A percentile compares a stretch with the other conserved stretches of the same genome.
phyloP scores from a whole-genome alignment of 2,113 vertebrate genomes.

The Genyomyrus donnyi region DNA sequence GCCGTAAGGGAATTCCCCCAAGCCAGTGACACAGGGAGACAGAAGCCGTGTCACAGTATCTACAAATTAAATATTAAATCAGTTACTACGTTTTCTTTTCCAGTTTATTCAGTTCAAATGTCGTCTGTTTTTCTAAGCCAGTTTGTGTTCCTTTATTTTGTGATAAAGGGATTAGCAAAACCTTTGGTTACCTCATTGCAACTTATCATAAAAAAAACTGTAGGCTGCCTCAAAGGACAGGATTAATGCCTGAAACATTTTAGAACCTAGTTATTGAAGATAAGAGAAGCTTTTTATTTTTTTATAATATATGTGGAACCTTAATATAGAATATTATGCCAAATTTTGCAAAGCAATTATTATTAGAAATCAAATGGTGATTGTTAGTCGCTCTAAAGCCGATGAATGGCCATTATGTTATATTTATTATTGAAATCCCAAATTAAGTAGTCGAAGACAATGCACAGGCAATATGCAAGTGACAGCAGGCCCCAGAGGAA shows the following conservation, averaged over 20 bases:
- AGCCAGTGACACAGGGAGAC: not conserved
- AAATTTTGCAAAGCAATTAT: not conserved
- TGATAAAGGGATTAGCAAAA: not conserved
- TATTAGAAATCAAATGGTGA: not conserved
- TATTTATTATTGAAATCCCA: not conserved
- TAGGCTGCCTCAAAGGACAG: not conserved
- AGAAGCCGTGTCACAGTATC: not conserved
- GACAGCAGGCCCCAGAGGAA: not conserved
- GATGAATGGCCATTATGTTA: not conserved
- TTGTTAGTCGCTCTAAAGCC: not conserved
- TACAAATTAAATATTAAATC: slow-evolving; percentile 5
- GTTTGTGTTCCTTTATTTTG: not conserved
- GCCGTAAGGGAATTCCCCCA: not conserved
- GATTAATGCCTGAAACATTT: not conserved
- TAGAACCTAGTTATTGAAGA: not conserved
- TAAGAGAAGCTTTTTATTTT: not conserved
- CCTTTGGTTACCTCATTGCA: not conserved
- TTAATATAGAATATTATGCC: not conserved
- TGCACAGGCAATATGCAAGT: not conserved
- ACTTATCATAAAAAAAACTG: not conserved
- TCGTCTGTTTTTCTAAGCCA: not conserved
- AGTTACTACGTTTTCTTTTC: not conserved
- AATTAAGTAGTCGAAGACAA: not conserved
- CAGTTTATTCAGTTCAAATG: not conserved
- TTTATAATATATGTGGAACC: not conserved